phyloP scores from a whole-genome alignment of 2,797 vertebrate genomes.

The Borostomias antarcticus region DNA sequence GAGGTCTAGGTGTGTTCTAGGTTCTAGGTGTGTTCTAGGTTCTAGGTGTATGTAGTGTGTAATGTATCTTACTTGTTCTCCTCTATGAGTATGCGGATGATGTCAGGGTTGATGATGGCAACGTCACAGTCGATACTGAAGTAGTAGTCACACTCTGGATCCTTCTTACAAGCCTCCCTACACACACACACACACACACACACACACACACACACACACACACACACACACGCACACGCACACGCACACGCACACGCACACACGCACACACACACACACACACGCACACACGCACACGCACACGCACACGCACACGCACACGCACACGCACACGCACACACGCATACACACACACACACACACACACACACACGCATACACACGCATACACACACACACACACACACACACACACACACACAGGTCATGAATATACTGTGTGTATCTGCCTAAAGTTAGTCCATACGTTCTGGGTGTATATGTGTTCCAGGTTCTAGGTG shows the following conservation, averaged over 20 bases:
- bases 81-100: conserved; percentile 82
- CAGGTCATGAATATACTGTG: no score
- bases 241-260: conserved; percentile 22
- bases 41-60: no score
- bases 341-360: background rate
- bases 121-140: conserved; percentile 87
- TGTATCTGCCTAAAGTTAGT: no score
- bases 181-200: conserved; percentile 30
- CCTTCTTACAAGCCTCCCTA: conserved; percentile 81
- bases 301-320: background rate
- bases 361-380: no score
- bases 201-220: conserved; percentile 24
- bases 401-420: no score
- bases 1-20: no score
- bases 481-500: no score
- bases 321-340: conserved; percentile 9
- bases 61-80: conserved; percentile 79
- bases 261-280: conserved; percentile 2
- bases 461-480: no score
- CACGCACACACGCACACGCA: no score
- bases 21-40: no score
- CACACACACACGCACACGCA: conserved; percentile 20
- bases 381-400: no score
- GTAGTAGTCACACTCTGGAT: conserved; percentile 82
- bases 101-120: conserved; percentile 78